These are phyloP conservation scores for Cottus gobio DNA, from an alignment of 2,113 vertebrate species.

Conservation along the genomic window DNA sequence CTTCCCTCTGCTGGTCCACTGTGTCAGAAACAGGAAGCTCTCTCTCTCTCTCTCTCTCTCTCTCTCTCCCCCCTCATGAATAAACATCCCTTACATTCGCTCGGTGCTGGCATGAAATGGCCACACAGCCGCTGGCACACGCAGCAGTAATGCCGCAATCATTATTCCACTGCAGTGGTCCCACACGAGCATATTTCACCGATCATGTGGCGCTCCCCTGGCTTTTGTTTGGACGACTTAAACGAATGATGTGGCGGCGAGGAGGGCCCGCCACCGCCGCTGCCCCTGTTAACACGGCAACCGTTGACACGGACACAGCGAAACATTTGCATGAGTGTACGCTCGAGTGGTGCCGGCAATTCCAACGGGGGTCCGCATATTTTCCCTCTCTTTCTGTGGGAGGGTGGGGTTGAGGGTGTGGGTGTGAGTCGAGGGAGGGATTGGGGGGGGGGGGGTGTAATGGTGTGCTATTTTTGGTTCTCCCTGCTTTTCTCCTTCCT, in stretches of 20 bases:
- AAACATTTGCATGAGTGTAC: slow-evolving; percentile 72
- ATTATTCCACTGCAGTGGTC: slow-evolving; percentile 82
- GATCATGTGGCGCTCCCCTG: slow-evolving; percentile 78
- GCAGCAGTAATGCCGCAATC: slow-evolving; percentile 80
- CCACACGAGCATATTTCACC: slow-evolving; percentile 81
- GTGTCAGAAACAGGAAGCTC: slow-evolving; percentile 40
- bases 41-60: slow-evolving; percentile 12
- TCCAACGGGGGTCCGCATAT: slow-evolving; percentile 64
- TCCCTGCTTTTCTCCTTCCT: slow-evolving; percentile 60
- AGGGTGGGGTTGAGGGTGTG: slow-evolving; percentile 57
- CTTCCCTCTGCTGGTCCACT: slow-evolving; percentile 42
- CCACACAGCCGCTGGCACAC: slow-evolving; percentile 80
- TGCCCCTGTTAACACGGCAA: slow-evolving; percentile 79
- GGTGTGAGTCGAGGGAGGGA: slow-evolving; percentile 22
- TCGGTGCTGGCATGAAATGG: slow-evolving; percentile 81
- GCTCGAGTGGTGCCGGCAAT: slow-evolving; percentile 73
- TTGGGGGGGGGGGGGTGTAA: neutral
- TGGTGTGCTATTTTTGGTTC: slow-evolving; percentile 68
- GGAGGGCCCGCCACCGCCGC: slow-evolving; percentile 74
- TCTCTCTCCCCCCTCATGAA: slow-evolving; percentile 71
- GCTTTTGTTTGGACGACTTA: slow-evolving; percentile 81
- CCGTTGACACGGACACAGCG: slow-evolving; percentile 76
- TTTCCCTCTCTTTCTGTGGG: slow-evolving; percentile 52
- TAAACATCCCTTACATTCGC: slow-evolving; percentile 79
- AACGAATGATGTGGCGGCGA: slow-evolving; percentile 80